Base-by-base conservation (phyloP, 37 sponge, comb jelly and placozoan species). In the Trichoplax adhaerens region DNA sequence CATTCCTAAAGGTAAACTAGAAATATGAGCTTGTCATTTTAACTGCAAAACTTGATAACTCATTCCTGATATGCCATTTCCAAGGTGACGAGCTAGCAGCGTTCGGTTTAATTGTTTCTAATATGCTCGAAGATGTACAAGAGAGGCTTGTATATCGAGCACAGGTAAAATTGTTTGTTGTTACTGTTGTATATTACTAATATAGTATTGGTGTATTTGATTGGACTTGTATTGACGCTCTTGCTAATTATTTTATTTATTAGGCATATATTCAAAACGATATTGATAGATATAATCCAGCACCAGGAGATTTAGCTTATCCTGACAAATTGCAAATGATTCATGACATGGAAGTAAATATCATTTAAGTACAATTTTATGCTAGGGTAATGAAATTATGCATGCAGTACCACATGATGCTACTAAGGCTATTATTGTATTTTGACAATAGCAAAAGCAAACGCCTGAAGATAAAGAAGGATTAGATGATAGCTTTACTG, bases 261-360 rank as follows among this genome's bases (percentile, higher is more conserved):
- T 8, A n/a, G 8, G 49, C 72, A 49, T 94, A 77, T 77, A 89
- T 94, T 12, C 79, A 80, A 62, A 78, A 83, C n/a, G 95, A 94
- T 76, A 89, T 94, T 58, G 73, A 74, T 47, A 84, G 91, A 59
- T 98, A 88, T 74, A 12, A 65, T 3, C 94, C 94, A 50, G 69
- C 91, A 67, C 68, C 88, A 50, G 99, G 99, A 12, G 99, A 98
- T 69, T 82, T 98, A 59, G 94, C 99, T 5, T 98, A 98, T 65
- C 99, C 99, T 10, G 91, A 88, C 49, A 98, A 98, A 71, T 88
- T 98, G 29, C 29, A 29, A 29, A 29, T 29, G 29, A 29, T 29
- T 29, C 29, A 29, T 29, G 29, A 29, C 29, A 29, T 29, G 4
- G 50, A 81, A 1, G 82, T 93, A 4, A 66, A 72, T 5, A 54